Conservation (phyloP, 2,797 vertebrate genomes). For the Neosilurus hyrtlii region DNA sequence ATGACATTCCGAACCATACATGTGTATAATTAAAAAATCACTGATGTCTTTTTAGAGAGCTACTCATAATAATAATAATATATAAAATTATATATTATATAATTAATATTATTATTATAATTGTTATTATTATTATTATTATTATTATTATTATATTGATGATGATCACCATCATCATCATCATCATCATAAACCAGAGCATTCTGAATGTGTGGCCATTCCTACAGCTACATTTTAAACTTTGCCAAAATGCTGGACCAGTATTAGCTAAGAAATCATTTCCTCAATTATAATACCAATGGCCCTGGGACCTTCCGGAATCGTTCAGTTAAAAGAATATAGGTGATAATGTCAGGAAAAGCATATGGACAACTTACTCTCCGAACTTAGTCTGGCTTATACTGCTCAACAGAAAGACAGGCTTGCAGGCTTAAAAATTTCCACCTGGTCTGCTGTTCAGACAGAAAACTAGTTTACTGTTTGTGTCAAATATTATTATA, state of each 20-base stretch:
- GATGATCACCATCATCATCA: background rate
- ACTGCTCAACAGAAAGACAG: background rate
- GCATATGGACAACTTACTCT: background rate
- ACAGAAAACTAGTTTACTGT: conserved; percentile 10
- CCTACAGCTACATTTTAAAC: background rate
- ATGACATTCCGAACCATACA: background rate
- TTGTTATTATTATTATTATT: background rate
- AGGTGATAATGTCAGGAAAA: background rate
- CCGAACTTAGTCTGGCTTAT: too few species aligned
- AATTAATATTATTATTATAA: background rate
- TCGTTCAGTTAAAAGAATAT: background rate
- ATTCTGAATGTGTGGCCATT: background rate
- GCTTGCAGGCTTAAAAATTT: background rate
- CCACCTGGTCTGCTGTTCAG: background rate
- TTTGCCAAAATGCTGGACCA: background rate
- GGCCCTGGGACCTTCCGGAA: background rate
- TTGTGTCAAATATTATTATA: conserved; percentile 26
- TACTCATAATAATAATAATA: background rate
- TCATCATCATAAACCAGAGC: background rate
- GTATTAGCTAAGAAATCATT: conserved; percentile 1
- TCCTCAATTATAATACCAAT: background rate
- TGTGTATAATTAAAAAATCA: background rate
- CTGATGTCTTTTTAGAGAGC: background rate
- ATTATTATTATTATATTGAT: too few species aligned
- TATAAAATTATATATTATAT: too few species aligned